Evolutionary conservation across 2,797 vertebrate species (phyloP).

Genomic region (Miichthys miiuy): DNA sequence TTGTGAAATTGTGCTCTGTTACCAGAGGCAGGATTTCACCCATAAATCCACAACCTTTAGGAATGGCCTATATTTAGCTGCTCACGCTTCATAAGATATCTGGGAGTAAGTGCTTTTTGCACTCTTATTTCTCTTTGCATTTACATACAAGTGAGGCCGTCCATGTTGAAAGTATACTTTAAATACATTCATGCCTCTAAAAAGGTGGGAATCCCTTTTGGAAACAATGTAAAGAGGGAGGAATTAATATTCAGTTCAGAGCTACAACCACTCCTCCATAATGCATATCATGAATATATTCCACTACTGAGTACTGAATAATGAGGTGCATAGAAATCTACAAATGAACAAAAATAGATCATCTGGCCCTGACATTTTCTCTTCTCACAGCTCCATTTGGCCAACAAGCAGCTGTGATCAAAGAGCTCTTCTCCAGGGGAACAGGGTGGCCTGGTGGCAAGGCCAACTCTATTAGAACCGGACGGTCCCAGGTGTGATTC

Average conservation of each 20-base stretch:
- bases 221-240: conserved; percentile 20
- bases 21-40: conserved; percentile 66
- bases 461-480: not conserved
- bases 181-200: conserved; percentile 12
- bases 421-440: conserved; percentile 30
- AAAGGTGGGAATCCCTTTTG: conserved; percentile 33
- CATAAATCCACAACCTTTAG: conserved; percentile 67
- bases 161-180: conserved; percentile 15
- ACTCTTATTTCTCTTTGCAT: conserved; percentile 20
- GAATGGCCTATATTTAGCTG: conserved; percentile 61
- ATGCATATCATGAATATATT: conserved; percentile 68
- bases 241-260: conserved; percentile 53
- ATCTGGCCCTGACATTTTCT: conserved; percentile 61
- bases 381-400: conserved; percentile 26
- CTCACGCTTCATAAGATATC: conserved; percentile 32
- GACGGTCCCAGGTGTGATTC: conserved; percentile 53
- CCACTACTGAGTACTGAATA: conserved; percentile 1
- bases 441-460: not conserved
- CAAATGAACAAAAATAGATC: conserved; percentile 67
- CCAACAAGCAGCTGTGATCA: conserved; percentile 53
- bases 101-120: not conserved
- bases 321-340: conserved; percentile 62
- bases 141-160: conserved; percentile 3
- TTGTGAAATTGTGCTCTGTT: conserved; percentile 33
- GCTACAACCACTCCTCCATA: conserved; percentile 56